Percentiles rank a stretch among this genome's conserved stretches.
Evolutionary conservation across 2,797 vertebrate species (phyloP).

Genomic region (Paedocypris micromegethes): DNA sequence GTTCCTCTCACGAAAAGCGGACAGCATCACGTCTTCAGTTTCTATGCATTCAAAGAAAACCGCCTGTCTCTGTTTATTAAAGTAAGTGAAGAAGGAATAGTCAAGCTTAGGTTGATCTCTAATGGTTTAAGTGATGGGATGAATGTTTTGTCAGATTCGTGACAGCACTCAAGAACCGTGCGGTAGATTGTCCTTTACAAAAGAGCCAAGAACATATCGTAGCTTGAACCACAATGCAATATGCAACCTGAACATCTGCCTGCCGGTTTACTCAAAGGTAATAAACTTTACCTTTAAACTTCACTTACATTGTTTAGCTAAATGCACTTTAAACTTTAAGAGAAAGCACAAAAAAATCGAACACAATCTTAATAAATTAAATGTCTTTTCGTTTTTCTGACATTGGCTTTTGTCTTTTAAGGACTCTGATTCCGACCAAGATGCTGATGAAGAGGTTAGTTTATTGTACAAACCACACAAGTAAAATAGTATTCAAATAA

Average conservation of each 20-base stretch:
- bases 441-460: slow-evolving; percentile 91
- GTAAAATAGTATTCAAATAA: neutral
- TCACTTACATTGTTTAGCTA: too few relatives aligned
- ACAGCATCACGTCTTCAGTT: slow-evolving; percentile 97
- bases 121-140: slow-evolving; percentile 13
- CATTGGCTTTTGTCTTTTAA: slow-evolving; percentile 52
- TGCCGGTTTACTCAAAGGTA: slow-evolving; percentile 92
- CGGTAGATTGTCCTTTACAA: slow-evolving; percentile 93
- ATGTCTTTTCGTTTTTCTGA: neutral
- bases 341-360: too few relatives aligned
- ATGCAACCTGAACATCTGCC: slow-evolving; percentile 96
- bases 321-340: too few relatives aligned
- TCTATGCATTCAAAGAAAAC: slow-evolving; percentile 98
- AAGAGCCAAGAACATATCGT: slow-evolving; percentile 90
- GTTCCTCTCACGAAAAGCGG: slow-evolving; percentile 95
- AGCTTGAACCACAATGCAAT: slow-evolving; percentile 93
- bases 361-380: too few relatives aligned
- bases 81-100: slow-evolving; percentile 61
- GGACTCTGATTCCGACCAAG: slow-evolving; percentile 98
- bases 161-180: slow-evolving; percentile 95
- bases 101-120: neutral
- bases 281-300: too few relatives aligned
- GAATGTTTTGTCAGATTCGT: slow-evolving; percentile 73
- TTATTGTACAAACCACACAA: neutral
- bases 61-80: slow-evolving; percentile 96